phyloP scores from a whole-genome alignment of 2,113 vertebrate genomes.

The Amphilophus citrinellus region DNA sequence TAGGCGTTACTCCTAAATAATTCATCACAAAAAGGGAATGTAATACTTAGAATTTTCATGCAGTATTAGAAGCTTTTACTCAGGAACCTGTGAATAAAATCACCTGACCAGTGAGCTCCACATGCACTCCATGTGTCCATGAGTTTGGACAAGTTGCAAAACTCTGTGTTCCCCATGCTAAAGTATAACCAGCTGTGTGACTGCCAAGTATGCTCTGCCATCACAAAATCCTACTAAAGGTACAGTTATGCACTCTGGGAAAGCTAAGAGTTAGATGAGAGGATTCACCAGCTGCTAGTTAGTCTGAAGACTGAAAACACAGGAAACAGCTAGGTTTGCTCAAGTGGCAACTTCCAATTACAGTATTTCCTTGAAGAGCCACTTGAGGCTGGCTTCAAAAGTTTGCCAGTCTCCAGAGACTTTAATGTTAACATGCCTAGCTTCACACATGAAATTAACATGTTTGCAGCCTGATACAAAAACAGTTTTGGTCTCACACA shows the following conservation, averaged over 20 bases:
- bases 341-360: not conserved
- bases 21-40: not conserved
- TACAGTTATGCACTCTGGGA: not conserved
- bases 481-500: not conserved
- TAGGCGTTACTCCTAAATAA: not conserved
- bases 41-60: not conserved
- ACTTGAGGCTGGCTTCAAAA: not conserved
- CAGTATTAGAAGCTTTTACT: not conserved
- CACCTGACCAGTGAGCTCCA: not conserved
- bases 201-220: not conserved
- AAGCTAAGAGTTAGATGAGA: not conserved
- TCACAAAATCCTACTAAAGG: not conserved
- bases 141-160: no score
- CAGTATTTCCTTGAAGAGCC: not conserved
- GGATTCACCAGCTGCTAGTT: not conserved
- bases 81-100: slow-evolving; percentile 3
- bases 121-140: no score
- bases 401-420: not conserved
- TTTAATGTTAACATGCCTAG: not conserved
- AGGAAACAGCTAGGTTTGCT: not conserved
- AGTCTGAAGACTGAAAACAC: not conserved
- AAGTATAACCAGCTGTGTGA: not conserved
- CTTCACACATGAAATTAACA: not conserved
- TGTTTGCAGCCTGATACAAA: not conserved
- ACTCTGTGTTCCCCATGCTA: not conserved